A percentile compares a stretch with the other conserved stretches of the same genome.
These are phyloP conservation scores for Leptopilina drosophilae DNA, from an alignment of 2,888 invertebrate genomes.

Conservation along the genomic window DNA sequence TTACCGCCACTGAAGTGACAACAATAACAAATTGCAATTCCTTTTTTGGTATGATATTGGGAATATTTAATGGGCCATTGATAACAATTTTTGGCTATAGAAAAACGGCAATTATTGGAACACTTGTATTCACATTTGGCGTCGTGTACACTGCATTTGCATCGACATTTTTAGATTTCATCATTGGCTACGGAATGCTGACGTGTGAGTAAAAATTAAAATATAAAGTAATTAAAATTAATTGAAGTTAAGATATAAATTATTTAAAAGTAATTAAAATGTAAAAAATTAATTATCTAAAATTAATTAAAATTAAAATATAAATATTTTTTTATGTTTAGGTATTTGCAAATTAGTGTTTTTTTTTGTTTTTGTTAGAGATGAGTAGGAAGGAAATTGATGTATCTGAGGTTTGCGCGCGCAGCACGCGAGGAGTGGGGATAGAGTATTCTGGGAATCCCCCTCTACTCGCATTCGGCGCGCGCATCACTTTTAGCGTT, in stretches of 20 bases:
- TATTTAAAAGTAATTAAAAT: too few species aligned
- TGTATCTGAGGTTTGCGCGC: too few species aligned
- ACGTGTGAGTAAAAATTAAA: constrained; percentile 80
- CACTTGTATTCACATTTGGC: constrained; percentile 79
- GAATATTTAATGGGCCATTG: constrained; percentile 83
- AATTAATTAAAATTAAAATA: neutral
- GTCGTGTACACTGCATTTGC: constrained; percentile 81
- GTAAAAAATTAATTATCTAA: too few species aligned
- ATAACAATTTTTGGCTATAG: constrained; percentile 82
- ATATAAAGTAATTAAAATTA: neutral
- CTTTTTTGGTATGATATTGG: constrained; percentile 83
- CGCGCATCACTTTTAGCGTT: too few species aligned
- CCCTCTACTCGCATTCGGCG: too few species aligned
- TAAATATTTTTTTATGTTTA: too few species aligned
- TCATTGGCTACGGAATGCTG: constrained; percentile 83
- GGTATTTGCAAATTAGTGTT: too few species aligned
- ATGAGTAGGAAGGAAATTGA: too few species aligned
- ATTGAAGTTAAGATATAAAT: neutral
- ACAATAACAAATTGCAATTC: constrained; percentile 83
- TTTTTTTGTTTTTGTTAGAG: too few species aligned
- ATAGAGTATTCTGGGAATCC: too few species aligned
- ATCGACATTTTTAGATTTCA: constrained; percentile 79
- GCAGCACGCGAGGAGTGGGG: too few species aligned
- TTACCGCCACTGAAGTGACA: constrained; percentile 81
- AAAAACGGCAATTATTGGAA: constrained; percentile 81